Conservation (phyloP, 2,113 vertebrate genomes). For the Lota lota region DNA sequence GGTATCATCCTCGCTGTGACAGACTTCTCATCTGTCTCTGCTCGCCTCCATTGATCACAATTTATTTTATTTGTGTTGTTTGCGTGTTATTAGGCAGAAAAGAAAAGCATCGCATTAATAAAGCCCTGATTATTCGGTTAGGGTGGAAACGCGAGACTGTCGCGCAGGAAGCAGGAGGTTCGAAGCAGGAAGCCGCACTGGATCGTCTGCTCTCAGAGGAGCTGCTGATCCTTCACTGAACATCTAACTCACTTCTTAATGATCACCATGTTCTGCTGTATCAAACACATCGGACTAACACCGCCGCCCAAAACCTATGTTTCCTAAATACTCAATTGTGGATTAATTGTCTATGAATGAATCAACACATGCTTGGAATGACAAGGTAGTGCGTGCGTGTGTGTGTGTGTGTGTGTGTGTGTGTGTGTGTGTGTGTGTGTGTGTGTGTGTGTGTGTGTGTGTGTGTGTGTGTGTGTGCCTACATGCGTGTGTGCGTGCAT, state of each 20-base stretch:
- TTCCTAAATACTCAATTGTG: too few relatives aligned
- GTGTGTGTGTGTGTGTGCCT: too few relatives aligned
- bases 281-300: not conserved
- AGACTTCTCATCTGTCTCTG: conserved; percentile 81
- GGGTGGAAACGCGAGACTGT: conserved; percentile 68
- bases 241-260: conserved; percentile 66
- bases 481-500: too few relatives aligned
- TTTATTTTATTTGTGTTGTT: conserved; percentile 81
- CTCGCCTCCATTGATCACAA: conserved; percentile 80
- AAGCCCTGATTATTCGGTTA: conserved; percentile 76
- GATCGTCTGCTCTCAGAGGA: conserved; percentile 51
- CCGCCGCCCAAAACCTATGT: too few relatives aligned
- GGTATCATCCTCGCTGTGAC: conserved; percentile 78
- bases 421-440: too few relatives aligned
- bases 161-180: conserved; percentile 59
- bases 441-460: too few relatives aligned
- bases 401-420: too few relatives aligned
- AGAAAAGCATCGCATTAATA: conserved; percentile 78
- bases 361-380: too few relatives aligned
- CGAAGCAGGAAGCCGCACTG: conserved; percentile 43
- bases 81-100: conserved; percentile 74
- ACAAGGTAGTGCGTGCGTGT: too few relatives aligned
- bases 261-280: conserved; percentile 47
- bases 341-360: too few relatives aligned
- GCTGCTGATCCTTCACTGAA: conserved; percentile 52